phyloP scores from a whole-genome alignment of 2,797 vertebrate species.

The Spinibarbus caldwelli region DNA sequence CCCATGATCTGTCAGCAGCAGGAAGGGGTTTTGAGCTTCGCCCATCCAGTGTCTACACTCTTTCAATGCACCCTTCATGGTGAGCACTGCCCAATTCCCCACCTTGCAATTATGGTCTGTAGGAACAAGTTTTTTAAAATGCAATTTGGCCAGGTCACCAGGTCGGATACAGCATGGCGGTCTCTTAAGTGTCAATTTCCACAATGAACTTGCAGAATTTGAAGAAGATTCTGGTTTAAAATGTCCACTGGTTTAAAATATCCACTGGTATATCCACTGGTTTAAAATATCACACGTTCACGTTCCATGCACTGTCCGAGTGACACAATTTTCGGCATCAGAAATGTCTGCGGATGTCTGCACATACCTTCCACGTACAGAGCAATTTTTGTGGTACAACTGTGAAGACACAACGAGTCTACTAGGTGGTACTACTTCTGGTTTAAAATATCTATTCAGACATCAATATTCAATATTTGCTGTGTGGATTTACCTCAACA shows the following conservation, averaged over 20 bases:
- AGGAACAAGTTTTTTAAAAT: not conserved
- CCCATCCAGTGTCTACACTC: not conserved
- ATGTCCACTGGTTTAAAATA: too few species aligned
- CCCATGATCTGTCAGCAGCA: conserved; percentile 4
- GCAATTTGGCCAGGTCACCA: not conserved
- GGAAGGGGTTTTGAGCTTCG: not conserved
- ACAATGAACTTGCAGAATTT: too few species aligned
- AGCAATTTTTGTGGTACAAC: not conserved
- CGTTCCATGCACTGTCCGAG: too few species aligned
- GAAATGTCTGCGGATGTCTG: too few species aligned
- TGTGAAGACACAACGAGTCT: too few species aligned
- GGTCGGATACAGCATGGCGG: not conserved
- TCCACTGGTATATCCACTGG: too few species aligned
- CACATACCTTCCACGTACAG: too few species aligned
- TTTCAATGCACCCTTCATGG: not conserved
- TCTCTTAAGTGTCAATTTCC: too few species aligned
- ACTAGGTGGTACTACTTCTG: too few species aligned
- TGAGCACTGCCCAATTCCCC: not conserved
- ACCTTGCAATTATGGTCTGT: not conserved
- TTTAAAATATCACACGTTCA: too few species aligned
- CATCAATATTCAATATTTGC: not conserved
- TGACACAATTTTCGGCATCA: too few species aligned
- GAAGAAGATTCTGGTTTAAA: too few species aligned
- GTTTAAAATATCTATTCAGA: not conserved
- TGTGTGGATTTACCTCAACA: not conserved